A percentile compares a stretch with the other conserved stretches of the same genome.
phyloP scores from a whole-genome alignment of 2,888 invertebrate genomes.

The Rhingia campestris region DNA sequence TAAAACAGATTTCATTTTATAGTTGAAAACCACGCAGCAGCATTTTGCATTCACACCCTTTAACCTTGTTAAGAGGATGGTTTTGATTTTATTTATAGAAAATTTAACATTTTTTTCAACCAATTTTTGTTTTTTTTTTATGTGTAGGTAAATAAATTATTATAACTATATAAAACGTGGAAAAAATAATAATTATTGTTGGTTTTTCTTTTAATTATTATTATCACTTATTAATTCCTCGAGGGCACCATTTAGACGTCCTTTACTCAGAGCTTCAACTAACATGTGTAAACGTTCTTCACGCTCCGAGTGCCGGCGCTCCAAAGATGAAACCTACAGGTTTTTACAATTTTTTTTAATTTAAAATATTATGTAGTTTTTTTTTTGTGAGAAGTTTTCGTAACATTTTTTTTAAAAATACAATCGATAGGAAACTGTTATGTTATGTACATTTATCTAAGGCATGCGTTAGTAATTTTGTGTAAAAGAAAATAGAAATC shows the following conservation, averaged over 20 bases:
- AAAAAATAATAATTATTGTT: constrained; percentile 73
- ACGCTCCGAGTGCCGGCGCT: constrained; percentile 82
- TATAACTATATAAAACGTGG: constrained; percentile 60
- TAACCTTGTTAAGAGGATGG: constrained; percentile 43
- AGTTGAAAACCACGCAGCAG: constrained; percentile 44
- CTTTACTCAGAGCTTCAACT: constrained; percentile 83
- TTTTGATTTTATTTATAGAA: constrained; percentile 56
- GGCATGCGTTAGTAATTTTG: constrained; percentile 34
- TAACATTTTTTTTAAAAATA: neutral
- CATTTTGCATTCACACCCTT: constrained; percentile 9
- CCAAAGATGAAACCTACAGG: constrained; percentile 81
- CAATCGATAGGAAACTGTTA: constrained; percentile 1
- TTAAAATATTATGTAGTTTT: constrained; percentile 13
- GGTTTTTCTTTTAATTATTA: constrained; percentile 77
- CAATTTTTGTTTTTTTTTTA: constrained; percentile 21
- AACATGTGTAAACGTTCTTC: constrained; percentile 82
- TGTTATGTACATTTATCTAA: constrained; percentile 26
- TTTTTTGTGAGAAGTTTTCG: neutral
- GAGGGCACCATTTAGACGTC: constrained; percentile 81
- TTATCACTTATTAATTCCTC: constrained; percentile 81
- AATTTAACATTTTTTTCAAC: constrained; percentile 47
- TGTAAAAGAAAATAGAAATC: neutral
- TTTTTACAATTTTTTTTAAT: constrained; percentile 55
- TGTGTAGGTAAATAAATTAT: constrained; percentile 35
- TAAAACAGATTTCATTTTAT: constrained; percentile 37